Base-by-base conservation (phyloP, 2,888 invertebrate species). In the Xanthia togata region DNA sequence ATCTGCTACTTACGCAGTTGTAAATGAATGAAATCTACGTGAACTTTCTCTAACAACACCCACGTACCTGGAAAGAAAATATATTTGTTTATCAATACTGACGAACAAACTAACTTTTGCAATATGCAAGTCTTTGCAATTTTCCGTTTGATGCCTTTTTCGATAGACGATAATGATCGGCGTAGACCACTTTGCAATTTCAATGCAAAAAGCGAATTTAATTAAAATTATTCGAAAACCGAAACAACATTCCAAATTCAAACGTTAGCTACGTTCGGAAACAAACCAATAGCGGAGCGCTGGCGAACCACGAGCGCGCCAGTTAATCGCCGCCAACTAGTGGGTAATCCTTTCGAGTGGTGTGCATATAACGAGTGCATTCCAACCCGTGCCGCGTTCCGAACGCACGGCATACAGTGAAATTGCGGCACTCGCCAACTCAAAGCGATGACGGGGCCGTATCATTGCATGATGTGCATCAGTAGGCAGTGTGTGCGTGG, bases 341-440 rank as follows among this genome's bases (percentile, higher is more conserved):
- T 92, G 92, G 93, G 95, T 95, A 95, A 96, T 95, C 96, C 95
- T 94, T 93, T 94, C 93, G 93, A 95, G 95, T 94, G 93, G 92
- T 93, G 94, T 93, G 94, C 94, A 94, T 94, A 95, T 94, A 95
- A 94, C 94, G 92, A 94, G 92, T 94, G 93, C 94, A 93, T 92
- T 92, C 93, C 92, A 89, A 90, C 87, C 91, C 90, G 90, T 90
- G 89, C 90, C 91, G 89, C 89, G 91, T 90, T 89, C 88, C 86
- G 84, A 88, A 90, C 90, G 89, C 90, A 89, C 88, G 84, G 88
- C 90, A 89, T 88, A 90, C 89, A 91, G 90, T 91, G 93, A 93
- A 94, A 95, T 93, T 94, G 94, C 94, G 90, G 93, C 92, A 91
- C 93, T 93, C 93, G 91, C 87, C 90, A 87, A 87, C 92, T 95